Conservation (phyloP, 2,113 vertebrate species). For the pig (Sus scrofa) region T2T-Sscrofa CM000830.6:66836501-66837000, state of each 20-base stretch:
- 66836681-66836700: too few species aligned
- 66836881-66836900: not conserved
- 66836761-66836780: not conserved
- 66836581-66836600: too few species aligned
- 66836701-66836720: too few species aligned
- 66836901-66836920: slow-evolving; percentile 5
- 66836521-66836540: too few species aligned
- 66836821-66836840: not conserved
- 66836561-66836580: too few species aligned
- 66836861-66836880: not conserved
- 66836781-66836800: not conserved
- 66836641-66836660: too few species aligned
- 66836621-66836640: too few species aligned
- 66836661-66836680: too few species aligned
- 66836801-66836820: not conserved
- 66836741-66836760: slow-evolving; percentile 14
- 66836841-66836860: not conserved
- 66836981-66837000: not conserved
- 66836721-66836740: not conserved
- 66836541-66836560: too few species aligned
- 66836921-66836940: not conserved
- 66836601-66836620: too few species aligned
- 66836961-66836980: not conserved
- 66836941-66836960: not conserved
- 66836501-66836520: too few species aligned